Conservation (phyloP, 1,140 invertebrate species). For the Bombus fervidus region DNA sequence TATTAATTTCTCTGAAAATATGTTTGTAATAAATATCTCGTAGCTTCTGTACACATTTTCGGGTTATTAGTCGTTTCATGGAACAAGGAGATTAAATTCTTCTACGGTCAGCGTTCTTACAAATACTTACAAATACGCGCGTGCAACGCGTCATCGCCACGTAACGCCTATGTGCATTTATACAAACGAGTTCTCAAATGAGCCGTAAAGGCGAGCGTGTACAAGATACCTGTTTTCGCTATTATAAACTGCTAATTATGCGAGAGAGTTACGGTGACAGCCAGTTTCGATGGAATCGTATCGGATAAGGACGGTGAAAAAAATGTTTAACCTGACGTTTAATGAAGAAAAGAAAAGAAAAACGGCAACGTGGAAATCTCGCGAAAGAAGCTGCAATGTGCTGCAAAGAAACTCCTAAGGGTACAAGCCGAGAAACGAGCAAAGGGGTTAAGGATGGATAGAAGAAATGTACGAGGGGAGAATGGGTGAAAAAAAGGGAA, state of each 20-base stretch:
- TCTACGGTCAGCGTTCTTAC: too few species aligned
- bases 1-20: too few species aligned
- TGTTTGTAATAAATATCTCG: background rate
- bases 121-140: background rate
- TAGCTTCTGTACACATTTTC: too few species aligned
- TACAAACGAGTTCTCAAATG: background rate
- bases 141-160: conserved; percentile 20
- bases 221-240: conserved; percentile 25
- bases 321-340: background rate
- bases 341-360: conserved; percentile 21
- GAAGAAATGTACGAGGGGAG: background rate
- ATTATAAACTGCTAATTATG: conserved; percentile 52
- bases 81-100: too few species aligned
- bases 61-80: too few species aligned
- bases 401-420: conserved; percentile 13
- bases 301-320: background rate
- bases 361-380: conserved; percentile 38
- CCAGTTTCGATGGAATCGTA: conserved; percentile 4
- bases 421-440: background rate
- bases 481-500: background rate
- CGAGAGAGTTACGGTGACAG: conserved; percentile 32
- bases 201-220: conserved; percentile 36
- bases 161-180: background rate
- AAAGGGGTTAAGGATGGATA: too few species aligned
- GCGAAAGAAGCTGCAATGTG: conserved; percentile 42